These are phyloP conservation scores for Folsomia manolachei DNA, from an alignment of 2,888 invertebrate species.

Conservation along the genomic window DNA sequence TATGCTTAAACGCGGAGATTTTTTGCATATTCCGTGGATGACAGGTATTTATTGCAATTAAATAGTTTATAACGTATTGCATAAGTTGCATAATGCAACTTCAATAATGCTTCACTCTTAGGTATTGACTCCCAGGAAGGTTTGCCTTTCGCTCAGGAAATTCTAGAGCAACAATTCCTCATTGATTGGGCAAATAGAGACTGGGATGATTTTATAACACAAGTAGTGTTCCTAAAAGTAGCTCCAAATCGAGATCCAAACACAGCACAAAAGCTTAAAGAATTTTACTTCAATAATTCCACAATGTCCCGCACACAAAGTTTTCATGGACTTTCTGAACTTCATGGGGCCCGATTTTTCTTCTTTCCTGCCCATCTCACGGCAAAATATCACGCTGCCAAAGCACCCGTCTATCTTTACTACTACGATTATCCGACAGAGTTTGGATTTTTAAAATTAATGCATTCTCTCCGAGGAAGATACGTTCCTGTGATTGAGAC, in stretches of 20 bases:
- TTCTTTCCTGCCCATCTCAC: slow-evolving; percentile 37
- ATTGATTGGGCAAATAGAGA: slow-evolving; percentile 38
- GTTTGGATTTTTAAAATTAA: slow-evolving; percentile 42
- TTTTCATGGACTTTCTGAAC: slow-evolving; percentile 36
- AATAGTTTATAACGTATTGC: not conserved
- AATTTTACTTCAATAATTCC: slow-evolving; percentile 27
- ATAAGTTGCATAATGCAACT: not conserved
- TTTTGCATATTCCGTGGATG: slow-evolving; percentile 58
- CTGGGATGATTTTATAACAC: slow-evolving; percentile 37
- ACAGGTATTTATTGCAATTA: slow-evolving; percentile 56
- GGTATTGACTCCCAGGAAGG: too few relatives aligned
- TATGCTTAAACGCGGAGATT: slow-evolving; percentile 55
- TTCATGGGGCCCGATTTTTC: slow-evolving; percentile 42
- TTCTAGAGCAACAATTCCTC: slow-evolving; percentile 29
- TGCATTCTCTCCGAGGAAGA: slow-evolving; percentile 36
- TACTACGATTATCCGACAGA: slow-evolving; percentile 42
- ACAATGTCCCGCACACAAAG: slow-evolving; percentile 23
- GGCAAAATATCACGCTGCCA: slow-evolving; percentile 34
- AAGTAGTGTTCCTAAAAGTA: slow-evolving; percentile 32
- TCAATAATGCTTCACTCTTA: not conserved
- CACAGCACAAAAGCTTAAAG: slow-evolving; percentile 24
- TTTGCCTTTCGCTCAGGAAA: slow-evolving; percentile 45
- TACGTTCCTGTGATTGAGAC: slow-evolving; percentile 38
- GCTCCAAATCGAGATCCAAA: slow-evolving; percentile 25
- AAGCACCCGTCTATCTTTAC: slow-evolving; percentile 42